These are phyloP conservation scores for Tachina grossa DNA, from an alignment of 2,888 invertebrate genomes.

Conservation along the genomic window DNA sequence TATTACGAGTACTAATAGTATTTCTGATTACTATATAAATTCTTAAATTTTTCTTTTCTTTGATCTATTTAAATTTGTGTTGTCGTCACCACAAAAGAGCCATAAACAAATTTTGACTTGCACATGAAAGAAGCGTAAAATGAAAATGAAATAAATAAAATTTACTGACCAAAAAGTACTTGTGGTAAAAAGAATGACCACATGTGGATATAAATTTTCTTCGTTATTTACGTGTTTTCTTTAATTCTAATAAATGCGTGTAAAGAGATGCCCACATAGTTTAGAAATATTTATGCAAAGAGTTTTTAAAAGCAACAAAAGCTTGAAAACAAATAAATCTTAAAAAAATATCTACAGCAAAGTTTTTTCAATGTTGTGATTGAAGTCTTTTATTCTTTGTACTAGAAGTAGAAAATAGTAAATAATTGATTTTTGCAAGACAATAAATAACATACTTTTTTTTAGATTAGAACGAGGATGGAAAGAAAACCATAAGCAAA, in stretches of 20 bases:
- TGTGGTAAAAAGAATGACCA: slow-evolving; percentile 6
- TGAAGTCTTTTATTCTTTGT: slow-evolving; percentile 73
- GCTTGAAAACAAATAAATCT: slow-evolving; percentile 60
- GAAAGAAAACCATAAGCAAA: too few species aligned
- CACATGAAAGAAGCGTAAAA: slow-evolving; percentile 5
- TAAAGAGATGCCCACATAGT: not conserved
- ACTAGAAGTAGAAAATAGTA: not conserved
- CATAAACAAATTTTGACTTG: slow-evolving; percentile 40
- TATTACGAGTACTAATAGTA: too few species aligned
- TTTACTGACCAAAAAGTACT: not conserved
- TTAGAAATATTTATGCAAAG: not conserved
- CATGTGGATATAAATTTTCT: slow-evolving; percentile 33
- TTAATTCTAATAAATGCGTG: slow-evolving; percentile 1
- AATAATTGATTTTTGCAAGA: not conserved
- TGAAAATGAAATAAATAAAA: not conserved
- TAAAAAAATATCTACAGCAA: slow-evolving; percentile 44
- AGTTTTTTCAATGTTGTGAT: slow-evolving; percentile 74
- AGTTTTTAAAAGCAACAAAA: slow-evolving; percentile 2
- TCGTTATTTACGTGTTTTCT: not conserved
- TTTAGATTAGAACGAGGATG: not conserved
- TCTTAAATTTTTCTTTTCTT: not conserved
- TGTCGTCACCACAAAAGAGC: slow-evolving; percentile 44
- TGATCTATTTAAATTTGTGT: slow-evolving; percentile 25
- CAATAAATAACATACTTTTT: not conserved
- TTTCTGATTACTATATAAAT: not conserved